Evolutionary conservation across 2,888 invertebrate genomes (phyloP).

Genomic region (Mesochorus sp.): DNA sequence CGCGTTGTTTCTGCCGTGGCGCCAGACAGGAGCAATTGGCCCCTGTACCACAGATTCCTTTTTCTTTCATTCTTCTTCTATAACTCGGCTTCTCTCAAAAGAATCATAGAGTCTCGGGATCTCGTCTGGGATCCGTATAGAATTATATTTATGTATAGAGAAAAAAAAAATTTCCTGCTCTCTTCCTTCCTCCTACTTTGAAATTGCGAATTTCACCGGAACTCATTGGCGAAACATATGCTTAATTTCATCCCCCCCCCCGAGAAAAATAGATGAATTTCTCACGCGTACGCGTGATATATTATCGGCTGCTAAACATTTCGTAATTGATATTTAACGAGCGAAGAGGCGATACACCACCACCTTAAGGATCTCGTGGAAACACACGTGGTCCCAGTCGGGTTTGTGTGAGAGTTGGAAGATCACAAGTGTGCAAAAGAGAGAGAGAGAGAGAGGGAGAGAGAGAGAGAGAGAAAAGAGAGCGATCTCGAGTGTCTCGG

Average conservation of each 20-base stretch:
- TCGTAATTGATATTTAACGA: conserved; percentile 59
- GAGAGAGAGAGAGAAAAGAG: not conserved
- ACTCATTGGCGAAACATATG: conserved; percentile 40
- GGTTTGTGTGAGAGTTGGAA: not conserved
- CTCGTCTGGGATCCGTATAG: not conserved
- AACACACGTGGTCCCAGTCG: conserved; percentile 40
- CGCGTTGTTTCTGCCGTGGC: conserved; percentile 44
- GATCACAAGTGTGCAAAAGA: not conserved
- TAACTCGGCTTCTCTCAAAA: conserved; percentile 18
- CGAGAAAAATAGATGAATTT: conserved; percentile 27
- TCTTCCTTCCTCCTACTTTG: conserved; percentile 13
- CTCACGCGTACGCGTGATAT: conserved; percentile 36
- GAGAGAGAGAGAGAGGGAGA: not conserved
- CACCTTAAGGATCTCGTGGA: not conserved
- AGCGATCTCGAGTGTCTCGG: conserved; percentile 40
- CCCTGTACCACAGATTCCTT: conserved; percentile 39
- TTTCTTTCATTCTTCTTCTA: not conserved
- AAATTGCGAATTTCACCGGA: conserved; percentile 55
- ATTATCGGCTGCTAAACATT: conserved; percentile 44
- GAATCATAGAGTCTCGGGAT: conserved; percentile 34
- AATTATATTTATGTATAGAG: not conserved
- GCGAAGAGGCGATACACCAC: conserved; percentile 1
- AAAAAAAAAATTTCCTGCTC: not conserved
- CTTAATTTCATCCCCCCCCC: conserved; percentile 3
- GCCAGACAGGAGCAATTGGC: conserved; percentile 57